A percentile compares a stretch with the other conserved stretches of the same genome.
phyloP scores from a whole-genome alignment of 2,797 vertebrate genomes.

The Hemibagrus guttatus region DNA sequence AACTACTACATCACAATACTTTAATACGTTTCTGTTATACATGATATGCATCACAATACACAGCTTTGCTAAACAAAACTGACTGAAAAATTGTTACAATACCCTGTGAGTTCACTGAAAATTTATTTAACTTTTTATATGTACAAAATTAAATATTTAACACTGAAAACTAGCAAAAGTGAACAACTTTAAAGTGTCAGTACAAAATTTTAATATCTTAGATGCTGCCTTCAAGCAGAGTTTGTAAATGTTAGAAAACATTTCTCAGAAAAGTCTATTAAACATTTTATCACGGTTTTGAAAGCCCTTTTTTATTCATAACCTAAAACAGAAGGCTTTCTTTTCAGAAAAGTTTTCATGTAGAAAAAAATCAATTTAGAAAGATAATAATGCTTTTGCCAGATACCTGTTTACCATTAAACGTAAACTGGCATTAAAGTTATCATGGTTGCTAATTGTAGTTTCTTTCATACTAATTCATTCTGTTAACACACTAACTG shows the following conservation, averaged over 20 bases:
- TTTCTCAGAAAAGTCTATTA: neutral
- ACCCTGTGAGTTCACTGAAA: neutral
- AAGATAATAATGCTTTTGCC: neutral
- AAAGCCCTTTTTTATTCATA: neutral
- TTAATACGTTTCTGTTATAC: neutral
- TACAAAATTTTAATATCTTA: neutral
- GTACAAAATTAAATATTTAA: neutral
- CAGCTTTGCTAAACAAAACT: neutral
- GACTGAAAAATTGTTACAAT: neutral
- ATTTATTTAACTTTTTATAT: neutral
- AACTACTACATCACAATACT: too few relatives aligned
- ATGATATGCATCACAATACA: neutral
- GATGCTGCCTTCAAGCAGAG: neutral
- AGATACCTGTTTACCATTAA: too few relatives aligned
- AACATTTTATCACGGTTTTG: neutral
- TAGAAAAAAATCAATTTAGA: neutral
- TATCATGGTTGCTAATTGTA: conserved; percentile 20
- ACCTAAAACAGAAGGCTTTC: neutral
- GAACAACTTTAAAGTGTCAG: too few relatives aligned
- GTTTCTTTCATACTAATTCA: neutral
- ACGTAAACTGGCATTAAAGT: neutral
- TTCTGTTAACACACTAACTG: neutral
- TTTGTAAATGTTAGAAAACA: neutral
- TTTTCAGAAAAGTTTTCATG: neutral
- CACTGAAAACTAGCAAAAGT: too few relatives aligned